Evolutionary conservation across 1,140 invertebrate species (phyloP).

Genomic region (Euura lappo): DNA sequence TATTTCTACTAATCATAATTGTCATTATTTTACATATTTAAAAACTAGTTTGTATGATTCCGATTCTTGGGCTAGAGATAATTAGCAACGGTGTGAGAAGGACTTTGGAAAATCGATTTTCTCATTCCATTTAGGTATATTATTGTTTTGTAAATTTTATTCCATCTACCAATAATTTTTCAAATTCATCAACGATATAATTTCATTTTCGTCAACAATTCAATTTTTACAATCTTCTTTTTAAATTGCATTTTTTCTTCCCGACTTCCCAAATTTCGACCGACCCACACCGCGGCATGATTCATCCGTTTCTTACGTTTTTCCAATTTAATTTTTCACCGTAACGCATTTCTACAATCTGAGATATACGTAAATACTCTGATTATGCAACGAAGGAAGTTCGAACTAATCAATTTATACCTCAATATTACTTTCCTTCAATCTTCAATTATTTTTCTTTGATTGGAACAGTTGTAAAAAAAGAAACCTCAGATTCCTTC

Average conservation of each 20-base stretch:
- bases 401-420: not conserved
- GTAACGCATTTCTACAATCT: not conserved
- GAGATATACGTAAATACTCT: not conserved
- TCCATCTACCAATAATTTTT: too few relatives aligned
- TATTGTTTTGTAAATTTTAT: not conserved
- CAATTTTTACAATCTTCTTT: too few relatives aligned
- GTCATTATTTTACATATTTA: slow-evolving; percentile 14
- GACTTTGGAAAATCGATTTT: not conserved
- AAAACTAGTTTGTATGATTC: slow-evolving; percentile 16
- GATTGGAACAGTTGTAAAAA: slow-evolving; percentile 7
- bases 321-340: not conserved
- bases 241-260: not conserved
- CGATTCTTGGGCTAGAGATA: slow-evolving; percentile 8
- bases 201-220: too few relatives aligned
- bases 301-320: not conserved
- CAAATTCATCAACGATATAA: too few relatives aligned
- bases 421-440: not conserved
- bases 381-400: not conserved
- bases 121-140: too few relatives aligned
- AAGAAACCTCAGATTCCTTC: not conserved
- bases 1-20: slow-evolving; percentile 15
- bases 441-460: not conserved
- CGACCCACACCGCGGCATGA: not conserved
- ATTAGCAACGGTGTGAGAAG: not conserved
- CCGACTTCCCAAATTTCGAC: not conserved